Percentiles rank a stretch among this genome's conserved stretches.
These are phyloP conservation scores for Caenorhabditis uteleia DNA, from an alignment of 2,888 invertebrate genomes.

Conservation along the genomic window DNA sequence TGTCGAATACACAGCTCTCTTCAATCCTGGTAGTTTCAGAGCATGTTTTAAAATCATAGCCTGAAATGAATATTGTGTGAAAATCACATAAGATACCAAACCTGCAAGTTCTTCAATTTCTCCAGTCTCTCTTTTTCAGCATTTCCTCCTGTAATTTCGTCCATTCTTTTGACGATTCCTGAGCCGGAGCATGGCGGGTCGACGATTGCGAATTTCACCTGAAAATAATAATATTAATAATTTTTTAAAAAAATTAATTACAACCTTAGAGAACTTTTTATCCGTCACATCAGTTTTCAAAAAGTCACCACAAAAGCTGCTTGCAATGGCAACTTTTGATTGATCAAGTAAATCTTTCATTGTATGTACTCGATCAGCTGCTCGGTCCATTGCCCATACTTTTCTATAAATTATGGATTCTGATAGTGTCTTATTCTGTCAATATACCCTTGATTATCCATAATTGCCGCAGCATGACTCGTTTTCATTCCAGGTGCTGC, in stretches of 20 bases:
- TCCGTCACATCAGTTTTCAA: constrained; percentile 76
- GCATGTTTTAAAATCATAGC: constrained; percentile 85
- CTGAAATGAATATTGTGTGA: constrained; percentile 76
- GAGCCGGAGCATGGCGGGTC: constrained; percentile 97
- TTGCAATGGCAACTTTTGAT: constrained; percentile 78
- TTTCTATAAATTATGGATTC: constrained; percentile 60
- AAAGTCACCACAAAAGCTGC: constrained; percentile 79
- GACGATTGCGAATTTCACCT: constrained; percentile 87
- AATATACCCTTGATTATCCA: constrained; percentile 79
- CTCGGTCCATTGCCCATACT: constrained; percentile 84
- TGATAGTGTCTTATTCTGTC: too few species aligned
- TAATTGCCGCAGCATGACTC: constrained; percentile 83
- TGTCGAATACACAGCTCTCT: constrained; percentile 91
- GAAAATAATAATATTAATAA: constrained; percentile 70
- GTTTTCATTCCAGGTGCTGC: constrained; percentile 98
- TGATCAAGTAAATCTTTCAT: constrained; percentile 77
- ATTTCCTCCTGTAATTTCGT: constrained; percentile 51
- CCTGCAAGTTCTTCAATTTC: constrained; percentile 66
- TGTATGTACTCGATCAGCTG: constrained; percentile 76
- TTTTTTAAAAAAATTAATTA: not conserved
- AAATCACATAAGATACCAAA: constrained; percentile 4
- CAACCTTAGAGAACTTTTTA: constrained; percentile 50
- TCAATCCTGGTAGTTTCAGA: constrained; percentile 82
- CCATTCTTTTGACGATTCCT: constrained; percentile 75
- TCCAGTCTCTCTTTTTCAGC: constrained; percentile 56